Evolutionary conservation across 92 coral and sea anemone species (phyloP), one percentile per base, ranked within the genome.

Genomic region (Phenganax marumi): DNA sequence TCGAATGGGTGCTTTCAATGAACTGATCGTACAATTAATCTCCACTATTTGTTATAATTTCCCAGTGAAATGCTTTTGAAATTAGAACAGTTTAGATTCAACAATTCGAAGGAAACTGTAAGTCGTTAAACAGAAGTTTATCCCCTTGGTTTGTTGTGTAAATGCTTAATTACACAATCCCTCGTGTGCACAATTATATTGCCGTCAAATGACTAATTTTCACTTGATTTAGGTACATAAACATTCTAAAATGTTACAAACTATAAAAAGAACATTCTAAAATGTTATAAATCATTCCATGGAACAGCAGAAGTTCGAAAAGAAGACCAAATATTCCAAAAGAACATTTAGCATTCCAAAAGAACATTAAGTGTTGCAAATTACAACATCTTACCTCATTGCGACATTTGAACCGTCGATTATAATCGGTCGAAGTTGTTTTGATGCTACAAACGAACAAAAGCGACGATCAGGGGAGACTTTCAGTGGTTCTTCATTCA

Each of bases 341-440:
- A 74, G 48, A 6, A 6, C 11, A 21, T 12, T 6, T 24, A 21
- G 48, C 46, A 24, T 11, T 50, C 12, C 56, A 73, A 80, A 76
- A 39, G 65, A 57, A 60, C 71, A 54, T 74, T 33, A 54, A 71
- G 43, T 66, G 72, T 66, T 66, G 72, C 72, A 66, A 66, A 23
- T 25, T 49, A 77, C 23, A 58, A 47, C 16, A 10, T 47, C 89
- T 73, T 77, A 92, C 99, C 99, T 96, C 99, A 96, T 96, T 8
- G 99, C 99, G 17, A 96, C 97, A 88, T 96, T 96, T 33, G 97
- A 92, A 39, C 99, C 99, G 75, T 96, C 99, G 68, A 96, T 89
- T 8, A 92, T 97, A 65, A 96, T 96, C 12, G 97, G 92, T 13
- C 99, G 84, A 10, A 96, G 89, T 39, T 89, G 91, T 22, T 74